Conservation (phyloP, 2,888 invertebrate genomes). For the Acrocyrtus sp. region DNA sequence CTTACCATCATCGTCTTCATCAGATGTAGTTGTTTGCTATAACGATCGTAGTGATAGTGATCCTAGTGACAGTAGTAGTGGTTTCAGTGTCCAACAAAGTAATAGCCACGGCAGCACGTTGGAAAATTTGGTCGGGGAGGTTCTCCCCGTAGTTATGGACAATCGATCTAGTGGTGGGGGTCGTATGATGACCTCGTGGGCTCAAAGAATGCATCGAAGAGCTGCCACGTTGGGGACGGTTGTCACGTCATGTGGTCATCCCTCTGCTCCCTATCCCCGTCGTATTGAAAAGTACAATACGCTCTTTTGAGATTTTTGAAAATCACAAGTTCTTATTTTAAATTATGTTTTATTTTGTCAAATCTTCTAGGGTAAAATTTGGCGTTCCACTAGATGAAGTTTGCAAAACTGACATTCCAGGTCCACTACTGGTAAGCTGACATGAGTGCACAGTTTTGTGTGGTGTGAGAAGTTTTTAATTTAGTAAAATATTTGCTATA, state of each 20-base stretch:
- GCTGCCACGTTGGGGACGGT: slow-evolving; percentile 91
- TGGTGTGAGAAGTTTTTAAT: no score
- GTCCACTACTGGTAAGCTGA: slow-evolving; percentile 83
- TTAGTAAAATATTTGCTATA: no score
- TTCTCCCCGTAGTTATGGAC: slow-evolving; percentile 55
- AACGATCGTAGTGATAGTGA: slow-evolving; percentile 1
- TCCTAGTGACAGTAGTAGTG: background rate
- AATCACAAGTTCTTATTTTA: background rate
- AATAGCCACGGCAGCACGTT: slow-evolving; percentile 3
- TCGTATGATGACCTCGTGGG: slow-evolving; percentile 63
- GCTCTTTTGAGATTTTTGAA: background rate
- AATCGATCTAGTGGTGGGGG: slow-evolving; percentile 60
- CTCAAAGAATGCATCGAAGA: slow-evolving; percentile 74
- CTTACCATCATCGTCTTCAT: slow-evolving; percentile 22
- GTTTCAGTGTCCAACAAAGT: background rate
- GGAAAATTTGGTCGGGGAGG: slow-evolving; percentile 50
- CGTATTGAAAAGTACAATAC: slow-evolving; percentile 84
- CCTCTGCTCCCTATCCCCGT: slow-evolving; percentile 83
- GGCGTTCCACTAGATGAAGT: slow-evolving; percentile 92
- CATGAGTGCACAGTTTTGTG: no score
- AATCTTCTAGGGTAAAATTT: slow-evolving; percentile 94
- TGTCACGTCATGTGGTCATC: slow-evolving; percentile 91
- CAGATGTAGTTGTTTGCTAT: background rate
- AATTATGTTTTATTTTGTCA: slow-evolving; percentile 25
- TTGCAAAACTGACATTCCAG: slow-evolving; percentile 95